Evolutionary conservation across 2,113 vertebrate species (phyloP).

Genomic region (Geococcyx californianus): DNA sequence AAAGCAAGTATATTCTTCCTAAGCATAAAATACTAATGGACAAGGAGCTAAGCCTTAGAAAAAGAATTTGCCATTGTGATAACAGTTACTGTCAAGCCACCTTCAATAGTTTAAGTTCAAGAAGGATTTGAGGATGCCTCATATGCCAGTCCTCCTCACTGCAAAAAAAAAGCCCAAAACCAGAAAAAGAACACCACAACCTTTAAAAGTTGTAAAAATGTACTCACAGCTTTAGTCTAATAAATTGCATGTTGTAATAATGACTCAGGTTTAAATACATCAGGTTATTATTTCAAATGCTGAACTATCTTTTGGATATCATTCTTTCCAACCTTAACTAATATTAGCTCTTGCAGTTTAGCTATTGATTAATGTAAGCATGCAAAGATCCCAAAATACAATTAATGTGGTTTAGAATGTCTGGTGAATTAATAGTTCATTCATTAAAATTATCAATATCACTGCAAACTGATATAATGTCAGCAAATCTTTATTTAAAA

Average conservation of each 20-base stretch:
- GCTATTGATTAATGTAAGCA: background rate
- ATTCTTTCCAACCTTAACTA: background rate
- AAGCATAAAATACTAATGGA: background rate
- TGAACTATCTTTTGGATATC: background rate
- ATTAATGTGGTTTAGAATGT: background rate
- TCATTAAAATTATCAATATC: background rate
- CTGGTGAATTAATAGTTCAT: background rate
- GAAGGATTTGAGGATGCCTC: background rate
- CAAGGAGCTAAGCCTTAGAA: background rate
- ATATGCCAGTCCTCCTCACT: background rate
- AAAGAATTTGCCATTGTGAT: background rate
- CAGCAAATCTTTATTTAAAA: background rate
- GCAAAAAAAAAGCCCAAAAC: background rate
- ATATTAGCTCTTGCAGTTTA: background rate
- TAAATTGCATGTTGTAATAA: background rate
- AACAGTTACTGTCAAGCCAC: background rate
- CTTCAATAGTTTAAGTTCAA: background rate
- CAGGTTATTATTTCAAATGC: background rate
- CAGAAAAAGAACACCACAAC: background rate
- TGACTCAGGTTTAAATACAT: background rate
- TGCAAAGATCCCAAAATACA: background rate
- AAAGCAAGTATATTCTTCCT: background rate
- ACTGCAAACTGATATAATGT: background rate
- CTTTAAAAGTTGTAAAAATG: background rate
- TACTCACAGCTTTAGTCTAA: background rate